These are phyloP conservation scores for Caenorhabditis sulstoni DNA, from an alignment of 2,888 invertebrate species.

Conservation along the genomic window DNA sequence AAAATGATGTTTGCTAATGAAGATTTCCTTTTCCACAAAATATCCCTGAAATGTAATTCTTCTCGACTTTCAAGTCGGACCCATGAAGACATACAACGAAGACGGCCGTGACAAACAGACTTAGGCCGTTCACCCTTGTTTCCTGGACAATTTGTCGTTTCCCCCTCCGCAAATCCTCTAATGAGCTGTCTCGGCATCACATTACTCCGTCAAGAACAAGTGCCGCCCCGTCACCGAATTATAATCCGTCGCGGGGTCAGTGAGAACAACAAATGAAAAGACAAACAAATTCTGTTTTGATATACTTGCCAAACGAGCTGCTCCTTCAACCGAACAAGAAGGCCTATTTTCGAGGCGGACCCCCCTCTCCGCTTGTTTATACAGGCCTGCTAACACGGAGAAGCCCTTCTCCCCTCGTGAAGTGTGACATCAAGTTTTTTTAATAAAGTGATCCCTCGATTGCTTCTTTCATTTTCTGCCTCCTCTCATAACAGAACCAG, in stretches of 20 bases:
- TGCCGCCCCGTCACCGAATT: conserved; percentile 40
- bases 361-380: conserved; percentile 13
- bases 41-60: too few species aligned
- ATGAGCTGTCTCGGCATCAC: conserved; percentile 53
- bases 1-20: conserved; percentile 15
- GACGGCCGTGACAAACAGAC: conserved; percentile 30
- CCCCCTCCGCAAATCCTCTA: conserved; percentile 41
- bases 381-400: conserved; percentile 9
- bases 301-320: conserved; percentile 50
- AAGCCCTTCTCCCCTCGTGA: conserved; percentile 1
- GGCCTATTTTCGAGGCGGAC: background rate
- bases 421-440: conserved; percentile 16
- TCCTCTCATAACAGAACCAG: conserved; percentile 46
- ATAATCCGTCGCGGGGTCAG: conserved; percentile 48
- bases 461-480: conserved; percentile 9
- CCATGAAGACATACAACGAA: conserved; percentile 21
- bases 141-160: conserved; percentile 45
- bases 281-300: conserved; percentile 57
- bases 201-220: conserved; percentile 57
- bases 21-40: too few species aligned
- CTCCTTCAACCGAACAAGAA: conserved; percentile 11
- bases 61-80: too few species aligned
- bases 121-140: conserved; percentile 33
- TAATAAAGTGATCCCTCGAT: conserved; percentile 31
- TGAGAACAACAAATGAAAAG: conserved; percentile 57